Base-by-base conservation (phyloP, 2,113 vertebrate genomes). In the Trematomus loennbergii region DNA sequence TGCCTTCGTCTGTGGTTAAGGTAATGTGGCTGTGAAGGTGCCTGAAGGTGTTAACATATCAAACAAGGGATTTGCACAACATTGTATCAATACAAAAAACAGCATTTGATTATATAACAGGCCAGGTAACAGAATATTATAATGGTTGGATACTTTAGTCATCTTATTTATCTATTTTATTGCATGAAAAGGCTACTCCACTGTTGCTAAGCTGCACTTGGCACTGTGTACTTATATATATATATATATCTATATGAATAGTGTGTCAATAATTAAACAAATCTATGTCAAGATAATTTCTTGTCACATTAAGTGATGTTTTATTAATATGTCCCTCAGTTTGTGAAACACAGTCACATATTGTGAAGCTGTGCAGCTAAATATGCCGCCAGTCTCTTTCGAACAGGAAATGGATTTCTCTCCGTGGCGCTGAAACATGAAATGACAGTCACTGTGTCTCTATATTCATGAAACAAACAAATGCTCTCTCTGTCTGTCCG, bases 241-340 rank as follows among this genome's bases (percentile, higher is more conserved):
- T n/a, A n/a, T n/a, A 22, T 22, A 22, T 5, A 45, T 25, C 50
- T 57, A 11, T 16, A 16, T 40, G 8, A 40, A 40, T 40, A 40
- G 36, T 40, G 36, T 8, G 13, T 33, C 8, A 54, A 54, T 20
- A 54, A 54, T 20, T 11, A 20, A 53, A 17, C 11, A 53, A 40
- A 40, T 40, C 50, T 20, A 20, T 54, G 18, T 54, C 18, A 20
- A 50, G 18, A 53, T 18, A 53, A 17, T 20, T 53, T 53, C 3
- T n/a, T 40, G 36, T 40, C 18, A n/a, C 9, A n/a, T 53, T 53
- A 10, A n/a, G 18, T 53, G 18, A 53, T 53, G 18, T 54, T 54
- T 54, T 59, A 59, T 36, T 59, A 33, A 36, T 59, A 8, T 59
- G 29, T 36, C 58, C 29, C 58, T 59, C 58, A 59, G 58, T 59